Percentiles rank a stretch among this genome's conserved stretches.
Evolutionary conservation across 2,797 vertebrate genomes (phyloP).

Genomic region (Vespertilio murinus): DNA sequence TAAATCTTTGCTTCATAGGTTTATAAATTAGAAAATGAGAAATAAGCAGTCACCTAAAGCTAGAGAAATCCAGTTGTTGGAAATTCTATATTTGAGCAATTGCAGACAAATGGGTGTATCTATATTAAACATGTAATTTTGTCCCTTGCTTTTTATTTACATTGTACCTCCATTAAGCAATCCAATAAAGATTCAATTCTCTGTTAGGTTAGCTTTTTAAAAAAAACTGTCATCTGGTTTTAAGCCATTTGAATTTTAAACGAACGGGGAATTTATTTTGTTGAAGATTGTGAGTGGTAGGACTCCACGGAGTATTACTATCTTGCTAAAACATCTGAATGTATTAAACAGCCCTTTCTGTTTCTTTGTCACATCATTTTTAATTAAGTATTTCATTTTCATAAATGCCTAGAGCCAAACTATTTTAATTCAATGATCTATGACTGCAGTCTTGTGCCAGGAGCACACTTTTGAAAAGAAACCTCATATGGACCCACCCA

Average conservation of each 20-base stretch:
- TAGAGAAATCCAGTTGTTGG: neutral
- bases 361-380: neutral
- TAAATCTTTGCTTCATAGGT: neutral
- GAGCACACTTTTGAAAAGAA: neutral
- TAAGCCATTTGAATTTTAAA: slow-evolving; percentile 2
- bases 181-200: neutral
- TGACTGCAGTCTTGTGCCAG: neutral
- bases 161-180: neutral
- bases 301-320: neutral
- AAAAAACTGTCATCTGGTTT: neutral
- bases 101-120: neutral
- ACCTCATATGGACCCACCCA: neutral
- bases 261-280: neutral
- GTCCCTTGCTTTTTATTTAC: neutral
- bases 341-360: neutral
- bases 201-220: neutral
- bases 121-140: neutral
- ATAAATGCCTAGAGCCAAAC: neutral
- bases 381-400: slow-evolving; percentile 17
- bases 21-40: neutral
- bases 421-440: neutral
- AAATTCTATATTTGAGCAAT: neutral
- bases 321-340: slow-evolving; percentile 1
- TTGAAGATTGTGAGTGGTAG: neutral
- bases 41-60: neutral